Evolutionary conservation across 1,140 invertebrate genomes (phyloP).

Genomic region (Cherax destructor): DNA sequence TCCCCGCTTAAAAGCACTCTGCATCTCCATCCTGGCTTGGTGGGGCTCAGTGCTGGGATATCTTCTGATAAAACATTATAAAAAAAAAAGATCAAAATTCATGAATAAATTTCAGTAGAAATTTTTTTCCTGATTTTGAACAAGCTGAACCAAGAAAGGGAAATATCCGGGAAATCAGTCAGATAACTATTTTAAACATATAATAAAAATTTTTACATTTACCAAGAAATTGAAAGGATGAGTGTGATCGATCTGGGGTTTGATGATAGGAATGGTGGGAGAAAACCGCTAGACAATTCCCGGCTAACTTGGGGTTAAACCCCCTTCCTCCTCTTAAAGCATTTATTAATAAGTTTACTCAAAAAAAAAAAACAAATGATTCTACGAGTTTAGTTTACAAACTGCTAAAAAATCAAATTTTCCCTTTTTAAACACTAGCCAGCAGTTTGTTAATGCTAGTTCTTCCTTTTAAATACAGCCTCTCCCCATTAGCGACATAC

Average conservation of each 20-base stretch:
- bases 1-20: slow-evolving; percentile 78
- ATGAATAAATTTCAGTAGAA: neutral
- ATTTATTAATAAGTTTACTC: neutral
- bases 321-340: slow-evolving; percentile 66
- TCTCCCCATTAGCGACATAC: too few species aligned
- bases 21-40: slow-evolving; percentile 78
- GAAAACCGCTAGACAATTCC: slow-evolving; percentile 71
- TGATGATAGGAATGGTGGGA: slow-evolving; percentile 70
- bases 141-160: too few species aligned
- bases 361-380: neutral
- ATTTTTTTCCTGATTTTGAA: too few species aligned
- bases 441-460: too few species aligned
- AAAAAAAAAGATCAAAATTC: neutral
- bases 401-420: too few species aligned
- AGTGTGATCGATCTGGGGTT: slow-evolving; percentile 71
- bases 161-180: too few species aligned
- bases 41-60: slow-evolving; percentile 74
- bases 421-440: too few species aligned
- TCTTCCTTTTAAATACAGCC: too few species aligned
- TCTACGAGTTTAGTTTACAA: too few species aligned
- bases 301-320: slow-evolving; percentile 69
- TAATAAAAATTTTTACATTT: neutral
- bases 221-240: slow-evolving; percentile 70
- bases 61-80: slow-evolving; percentile 66
- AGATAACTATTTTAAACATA: too few species aligned